Conservation (phyloP, 1,140 invertebrate genomes). For the Batillaria attramentaria region DNA sequence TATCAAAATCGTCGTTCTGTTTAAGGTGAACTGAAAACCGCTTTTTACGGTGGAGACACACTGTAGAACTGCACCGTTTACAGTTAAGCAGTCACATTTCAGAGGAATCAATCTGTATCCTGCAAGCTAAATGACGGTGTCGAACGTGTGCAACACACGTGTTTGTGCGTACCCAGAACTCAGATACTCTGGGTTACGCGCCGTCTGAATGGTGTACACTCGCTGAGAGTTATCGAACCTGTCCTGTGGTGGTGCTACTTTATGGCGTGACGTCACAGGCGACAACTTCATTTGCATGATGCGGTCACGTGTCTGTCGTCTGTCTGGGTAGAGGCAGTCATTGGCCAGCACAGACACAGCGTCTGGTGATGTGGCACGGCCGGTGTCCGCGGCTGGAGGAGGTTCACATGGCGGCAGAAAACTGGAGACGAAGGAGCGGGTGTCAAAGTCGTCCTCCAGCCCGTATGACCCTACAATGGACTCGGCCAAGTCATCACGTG, state of each 20-base stretch:
- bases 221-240: no score
- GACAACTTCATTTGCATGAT: no score
- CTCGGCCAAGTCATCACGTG: constrained; percentile 51
- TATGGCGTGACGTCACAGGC: neutral
- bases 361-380: neutral
- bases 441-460: constrained; percentile 49
- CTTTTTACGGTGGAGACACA: no score
- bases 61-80: no score
- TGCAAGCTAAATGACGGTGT: constrained; percentile 1
- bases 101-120: no score
- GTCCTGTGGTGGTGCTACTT: no score
- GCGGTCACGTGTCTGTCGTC: neutral
- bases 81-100: no score
- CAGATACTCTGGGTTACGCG: neutral
- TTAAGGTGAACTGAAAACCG: no score
- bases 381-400: neutral
- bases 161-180: neutral
- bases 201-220: neutral
- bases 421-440: constrained; percentile 52
- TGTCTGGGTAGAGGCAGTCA: constrained; percentile 47
- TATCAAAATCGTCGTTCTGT: no score
- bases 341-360: constrained; percentile 40
- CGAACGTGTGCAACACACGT: neutral
- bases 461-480: constrained; percentile 56
- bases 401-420: constrained; percentile 28